phyloP scores from a whole-genome alignment of 2,113 vertebrate genomes.

The Calyptommatus sinebrachiatus region DNA sequence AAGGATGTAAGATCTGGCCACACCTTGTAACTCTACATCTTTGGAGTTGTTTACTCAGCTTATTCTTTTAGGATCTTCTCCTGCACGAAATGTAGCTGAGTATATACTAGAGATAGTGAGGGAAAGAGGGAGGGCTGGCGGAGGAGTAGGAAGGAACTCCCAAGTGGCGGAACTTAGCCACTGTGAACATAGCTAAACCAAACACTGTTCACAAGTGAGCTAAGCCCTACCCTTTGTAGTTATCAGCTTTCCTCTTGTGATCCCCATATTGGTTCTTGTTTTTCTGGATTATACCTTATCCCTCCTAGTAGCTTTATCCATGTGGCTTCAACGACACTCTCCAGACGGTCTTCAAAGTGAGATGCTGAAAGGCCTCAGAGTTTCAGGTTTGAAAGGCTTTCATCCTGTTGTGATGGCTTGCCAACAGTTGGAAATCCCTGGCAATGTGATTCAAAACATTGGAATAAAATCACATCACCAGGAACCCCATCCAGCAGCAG shows the following conservation, averaged over 20 bases:
- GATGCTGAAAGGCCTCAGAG: not conserved
- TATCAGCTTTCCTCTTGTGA: not conserved
- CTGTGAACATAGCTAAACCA: constrained; percentile 84
- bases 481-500: constrained; percentile 89
- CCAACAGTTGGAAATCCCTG: constrained; percentile 95
- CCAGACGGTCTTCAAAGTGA: not conserved
- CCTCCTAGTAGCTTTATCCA: not conserved
- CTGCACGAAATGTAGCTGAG: too few species aligned
- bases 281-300: not conserved
- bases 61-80: not conserved
- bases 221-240: constrained; percentile 82
- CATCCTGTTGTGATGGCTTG: constrained; percentile 54
- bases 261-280: not conserved
- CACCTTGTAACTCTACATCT: too few species aligned
- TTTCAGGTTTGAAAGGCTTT: not conserved
- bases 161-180: constrained; percentile 92
- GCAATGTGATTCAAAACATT: constrained; percentile 93
- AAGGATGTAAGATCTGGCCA: too few species aligned
- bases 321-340: not conserved
- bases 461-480: constrained; percentile 90
- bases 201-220: constrained; percentile 86
- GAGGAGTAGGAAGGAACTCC: constrained; percentile 29
- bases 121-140: not conserved
- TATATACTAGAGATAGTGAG: not conserved
- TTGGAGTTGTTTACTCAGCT: not conserved